Conservation (phyloP, 2,888 invertebrate species). For the Caenorhabditis plicata region DNA sequence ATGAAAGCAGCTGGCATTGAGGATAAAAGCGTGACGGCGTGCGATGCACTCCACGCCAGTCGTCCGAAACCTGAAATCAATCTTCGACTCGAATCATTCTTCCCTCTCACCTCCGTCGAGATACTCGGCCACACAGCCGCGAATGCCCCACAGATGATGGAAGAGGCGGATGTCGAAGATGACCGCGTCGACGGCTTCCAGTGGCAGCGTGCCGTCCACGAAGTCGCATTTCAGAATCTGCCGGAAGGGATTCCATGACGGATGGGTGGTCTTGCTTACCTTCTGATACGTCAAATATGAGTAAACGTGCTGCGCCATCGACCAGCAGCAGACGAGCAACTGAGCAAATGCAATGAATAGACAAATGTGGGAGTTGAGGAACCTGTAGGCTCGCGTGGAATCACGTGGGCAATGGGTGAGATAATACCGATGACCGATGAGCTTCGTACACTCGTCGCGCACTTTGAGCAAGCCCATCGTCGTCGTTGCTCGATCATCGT, state of each 20-base stretch:
- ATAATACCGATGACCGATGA: slow-evolving; percentile 47
- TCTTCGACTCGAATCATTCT: not conserved
- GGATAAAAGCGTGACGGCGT: slow-evolving; percentile 50
- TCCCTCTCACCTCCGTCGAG: slow-evolving; percentile 52
- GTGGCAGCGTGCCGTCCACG: slow-evolving; percentile 40
- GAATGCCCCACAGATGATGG: slow-evolving; percentile 60
- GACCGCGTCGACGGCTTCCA: slow-evolving; percentile 57
- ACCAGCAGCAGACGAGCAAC: slow-evolving; percentile 55
- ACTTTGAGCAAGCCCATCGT: slow-evolving; percentile 39
- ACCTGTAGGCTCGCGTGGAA: slow-evolving; percentile 10
- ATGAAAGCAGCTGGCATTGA: slow-evolving; percentile 57
- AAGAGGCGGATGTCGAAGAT: slow-evolving; percentile 57
- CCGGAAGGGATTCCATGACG: too few relatives aligned
- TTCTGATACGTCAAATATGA: slow-evolving; percentile 43
- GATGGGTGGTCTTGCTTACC: slow-evolving; percentile 21
- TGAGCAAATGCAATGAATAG: slow-evolving; percentile 49
- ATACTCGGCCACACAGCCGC: slow-evolving; percentile 60
- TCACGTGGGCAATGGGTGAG: not conserved
- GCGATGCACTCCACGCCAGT: slow-evolving; percentile 51
- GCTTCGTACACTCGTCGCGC: slow-evolving; percentile 50
- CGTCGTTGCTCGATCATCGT: slow-evolving; percentile 9
- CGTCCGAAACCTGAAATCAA: slow-evolving; percentile 22
- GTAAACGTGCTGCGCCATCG: slow-evolving; percentile 54
- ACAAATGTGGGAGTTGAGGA: slow-evolving; percentile 56
- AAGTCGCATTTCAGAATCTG: slow-evolving; percentile 60